Percentiles rank a stretch among this genome's conserved stretches.
Evolutionary conservation across 2,888 invertebrate species (phyloP).

Genomic region (Pedicia rivosa): DNA sequence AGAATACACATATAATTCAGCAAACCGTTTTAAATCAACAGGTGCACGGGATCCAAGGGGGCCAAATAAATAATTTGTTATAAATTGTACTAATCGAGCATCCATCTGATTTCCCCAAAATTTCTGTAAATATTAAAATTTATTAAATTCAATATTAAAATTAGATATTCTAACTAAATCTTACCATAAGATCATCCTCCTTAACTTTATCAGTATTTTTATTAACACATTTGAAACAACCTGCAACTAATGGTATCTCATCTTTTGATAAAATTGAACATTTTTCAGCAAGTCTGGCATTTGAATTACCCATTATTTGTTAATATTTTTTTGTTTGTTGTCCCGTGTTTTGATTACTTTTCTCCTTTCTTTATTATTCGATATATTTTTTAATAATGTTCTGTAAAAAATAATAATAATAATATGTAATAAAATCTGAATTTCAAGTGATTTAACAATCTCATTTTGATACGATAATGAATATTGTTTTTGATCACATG

Average conservation of each 20-base stretch:
- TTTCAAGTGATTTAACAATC: no score
- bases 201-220: slow-evolving; percentile 46
- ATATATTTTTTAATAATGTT: no score
- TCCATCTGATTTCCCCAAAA: slow-evolving; percentile 54
- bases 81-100: slow-evolving; percentile 45
- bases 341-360: no score
- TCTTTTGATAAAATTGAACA: slow-evolving; percentile 45
- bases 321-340: no score
- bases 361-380: no score
- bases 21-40: slow-evolving; percentile 46
- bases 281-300: slow-evolving; percentile 47
- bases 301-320: slow-evolving; percentile 46
- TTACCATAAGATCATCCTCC: slow-evolving; percentile 51
- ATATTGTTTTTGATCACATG: no score
- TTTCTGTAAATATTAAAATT: slow-evolving; percentile 34
- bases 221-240: slow-evolving; percentile 43
- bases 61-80: slow-evolving; percentile 50
- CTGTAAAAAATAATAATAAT: no score
- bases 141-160: neutral
- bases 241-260: slow-evolving; percentile 44
- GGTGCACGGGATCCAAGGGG: slow-evolving; percentile 35
- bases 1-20: slow-evolving; percentile 51
- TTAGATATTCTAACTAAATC: slow-evolving; percentile 19
- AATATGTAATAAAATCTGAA: no score
- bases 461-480: no score